A percentile compares a stretch with the other conserved stretches of the same genome.
These are phyloP conservation scores for Drosophila anceps DNA, from an alignment of 2,888 invertebrate genomes.

Conservation along the genomic window DNA sequence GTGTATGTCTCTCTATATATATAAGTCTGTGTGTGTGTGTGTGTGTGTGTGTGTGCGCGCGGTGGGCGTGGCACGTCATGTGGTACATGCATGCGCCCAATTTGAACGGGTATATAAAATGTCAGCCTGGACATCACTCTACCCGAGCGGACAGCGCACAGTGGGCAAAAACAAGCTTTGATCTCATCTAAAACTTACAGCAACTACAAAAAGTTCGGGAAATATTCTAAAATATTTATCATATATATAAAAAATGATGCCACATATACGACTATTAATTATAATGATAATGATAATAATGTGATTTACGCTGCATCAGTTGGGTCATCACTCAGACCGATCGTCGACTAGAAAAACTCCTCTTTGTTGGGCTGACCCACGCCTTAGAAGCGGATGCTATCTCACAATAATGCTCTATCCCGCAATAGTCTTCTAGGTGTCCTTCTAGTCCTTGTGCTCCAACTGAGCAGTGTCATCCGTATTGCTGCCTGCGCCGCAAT, in stretches of 20 bases:
- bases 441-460: no score
- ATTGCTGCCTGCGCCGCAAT: no score
- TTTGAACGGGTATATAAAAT: constrained; percentile 63
- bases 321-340: no score
- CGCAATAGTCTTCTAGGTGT: no score
- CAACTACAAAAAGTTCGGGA: background rate
- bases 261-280: background rate
- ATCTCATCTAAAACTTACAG: background rate
- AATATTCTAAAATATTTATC: no score
- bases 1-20: constrained; percentile 32
- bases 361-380: no score
- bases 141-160: constrained; percentile 25
- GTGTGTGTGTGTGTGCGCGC: constrained; percentile 17
- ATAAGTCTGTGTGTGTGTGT: background rate
- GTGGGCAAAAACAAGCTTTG: constrained; percentile 15
- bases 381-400: no score
- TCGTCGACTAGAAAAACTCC: no score
- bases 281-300: background rate
- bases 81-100: constrained; percentile 62
- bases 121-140: constrained; percentile 44
- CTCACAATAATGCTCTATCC: no score
- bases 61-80: constrained; percentile 57
- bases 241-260: no score
- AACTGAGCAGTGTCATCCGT: no score
- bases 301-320: no score